Percentiles rank a stretch among this genome's conserved stretches.
Conservation (phyloP, 2,797 vertebrate genomes). For the Xenopus petersii region DNA sequence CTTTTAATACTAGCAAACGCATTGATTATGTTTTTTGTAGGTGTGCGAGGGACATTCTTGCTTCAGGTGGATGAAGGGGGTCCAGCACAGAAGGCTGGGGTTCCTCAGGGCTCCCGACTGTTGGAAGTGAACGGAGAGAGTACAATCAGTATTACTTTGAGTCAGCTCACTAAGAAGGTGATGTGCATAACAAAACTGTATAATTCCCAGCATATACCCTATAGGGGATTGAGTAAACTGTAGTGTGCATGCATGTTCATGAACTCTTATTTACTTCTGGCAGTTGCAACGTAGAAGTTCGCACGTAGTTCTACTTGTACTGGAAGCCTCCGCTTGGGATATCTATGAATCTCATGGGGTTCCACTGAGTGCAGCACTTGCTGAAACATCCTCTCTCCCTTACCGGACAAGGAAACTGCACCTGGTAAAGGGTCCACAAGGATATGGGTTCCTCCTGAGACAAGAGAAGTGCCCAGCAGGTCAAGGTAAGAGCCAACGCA, state of each 20-base stretch:
- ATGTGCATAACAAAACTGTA: no score
- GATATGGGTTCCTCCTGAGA: constrained; percentile 87
- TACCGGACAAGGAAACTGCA: constrained; percentile 70
- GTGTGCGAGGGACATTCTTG: constrained; percentile 71
- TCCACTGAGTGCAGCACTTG: constrained; percentile 73
- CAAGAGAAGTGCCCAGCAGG: constrained; percentile 70
- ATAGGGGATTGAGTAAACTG: no score
- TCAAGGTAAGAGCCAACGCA: constrained; percentile 65
- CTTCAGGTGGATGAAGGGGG: constrained; percentile 68
- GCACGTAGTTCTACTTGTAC: constrained; percentile 79
- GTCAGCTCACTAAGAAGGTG: constrained; percentile 75
- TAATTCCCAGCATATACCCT: no score
- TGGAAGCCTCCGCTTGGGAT: constrained; percentile 72
- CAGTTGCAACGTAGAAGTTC: constrained; percentile 76
- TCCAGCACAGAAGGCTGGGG: constrained; percentile 79
- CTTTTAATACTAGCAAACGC: no score
- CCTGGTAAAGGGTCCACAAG: constrained; percentile 73
- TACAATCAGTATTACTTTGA: constrained; percentile 65
- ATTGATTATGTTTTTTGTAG: constrained; percentile 55
- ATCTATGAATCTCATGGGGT: constrained; percentile 71
- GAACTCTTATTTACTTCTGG: constrained; percentile 1
- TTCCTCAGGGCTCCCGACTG: constrained; percentile 75
- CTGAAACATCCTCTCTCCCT: constrained; percentile 73
- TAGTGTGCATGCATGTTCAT: neutral
- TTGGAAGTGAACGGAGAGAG: constrained; percentile 82